Conservation (phyloP, 2,888 invertebrate species). For the Bimastos eiseni region DNA sequence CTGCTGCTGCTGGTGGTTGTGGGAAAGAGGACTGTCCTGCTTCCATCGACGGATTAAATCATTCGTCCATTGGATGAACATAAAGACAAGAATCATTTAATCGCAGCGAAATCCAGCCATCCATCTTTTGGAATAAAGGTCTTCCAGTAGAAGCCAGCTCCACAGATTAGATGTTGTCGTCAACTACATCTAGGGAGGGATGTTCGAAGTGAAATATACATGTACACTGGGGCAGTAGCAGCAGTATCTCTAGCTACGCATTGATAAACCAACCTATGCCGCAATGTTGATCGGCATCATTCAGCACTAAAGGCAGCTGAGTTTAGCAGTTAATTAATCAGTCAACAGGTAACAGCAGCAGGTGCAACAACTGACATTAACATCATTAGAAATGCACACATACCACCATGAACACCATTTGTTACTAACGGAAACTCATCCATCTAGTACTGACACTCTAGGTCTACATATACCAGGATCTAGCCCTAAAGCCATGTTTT, state of each 20-base stretch:
- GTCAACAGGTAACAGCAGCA: background rate
- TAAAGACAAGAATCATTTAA: slow-evolving; percentile 13
- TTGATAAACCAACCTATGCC: too few relatives aligned
- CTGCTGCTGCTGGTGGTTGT: background rate
- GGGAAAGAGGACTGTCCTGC: background rate
- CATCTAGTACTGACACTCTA: background rate
- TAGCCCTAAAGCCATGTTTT: too few relatives aligned
- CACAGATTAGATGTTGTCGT: background rate
- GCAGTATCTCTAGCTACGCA: background rate
- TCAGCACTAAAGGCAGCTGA: background rate
- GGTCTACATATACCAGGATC: too few relatives aligned
- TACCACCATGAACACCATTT: background rate
- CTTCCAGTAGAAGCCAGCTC: background rate
- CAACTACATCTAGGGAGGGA: background rate
- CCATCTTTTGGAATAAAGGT: background rate
- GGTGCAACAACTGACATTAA: background rate
- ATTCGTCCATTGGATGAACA: background rate
- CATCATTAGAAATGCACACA: background rate
- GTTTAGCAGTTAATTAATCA: background rate
- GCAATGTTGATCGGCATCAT: background rate
- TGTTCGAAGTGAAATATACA: background rate
- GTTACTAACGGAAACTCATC: too few relatives aligned
- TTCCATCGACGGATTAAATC: background rate
- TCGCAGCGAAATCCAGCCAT: background rate
- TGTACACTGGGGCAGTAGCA: background rate